These are phyloP conservation scores for Collichthys lucidus DNA, from an alignment of 2,113 vertebrate genomes.

Conservation along the genomic window DNA sequence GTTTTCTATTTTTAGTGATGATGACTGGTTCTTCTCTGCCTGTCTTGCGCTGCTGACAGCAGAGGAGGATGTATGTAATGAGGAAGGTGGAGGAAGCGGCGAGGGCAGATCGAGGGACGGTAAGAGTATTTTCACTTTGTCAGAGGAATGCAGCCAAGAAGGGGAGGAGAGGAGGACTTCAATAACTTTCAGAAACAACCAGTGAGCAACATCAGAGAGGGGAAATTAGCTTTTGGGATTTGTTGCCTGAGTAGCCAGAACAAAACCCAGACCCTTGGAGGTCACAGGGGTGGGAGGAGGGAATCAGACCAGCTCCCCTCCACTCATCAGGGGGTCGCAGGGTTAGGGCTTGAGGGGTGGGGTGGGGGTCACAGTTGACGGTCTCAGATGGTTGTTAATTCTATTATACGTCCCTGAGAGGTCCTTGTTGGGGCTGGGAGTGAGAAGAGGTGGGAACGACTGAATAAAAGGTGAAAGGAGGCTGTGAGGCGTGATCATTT, in stretches of 20 bases:
- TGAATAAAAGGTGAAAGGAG: conserved; percentile 64
- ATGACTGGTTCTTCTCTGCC: conserved; percentile 58
- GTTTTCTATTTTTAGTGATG: conserved; percentile 74
- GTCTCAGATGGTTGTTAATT: conserved; percentile 76
- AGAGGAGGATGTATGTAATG: conserved; percentile 60
- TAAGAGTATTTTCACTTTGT: conserved; percentile 53
- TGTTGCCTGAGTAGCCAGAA: conserved; percentile 73
- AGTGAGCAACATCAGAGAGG: conserved; percentile 70
- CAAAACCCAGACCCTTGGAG: conserved; percentile 69
- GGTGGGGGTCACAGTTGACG: conserved; percentile 61
- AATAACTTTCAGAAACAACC: conserved; percentile 58
- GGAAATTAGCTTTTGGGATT: conserved; percentile 78
- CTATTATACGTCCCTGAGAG: conserved; percentile 76
- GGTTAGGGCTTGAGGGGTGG: conserved; percentile 30
- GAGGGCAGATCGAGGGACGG: conserved; percentile 17
- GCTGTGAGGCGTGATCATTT: conserved; percentile 70
- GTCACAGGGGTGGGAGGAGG: conserved; percentile 60
- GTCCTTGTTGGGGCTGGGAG: conserved; percentile 61
- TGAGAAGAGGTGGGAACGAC: conserved; percentile 36
- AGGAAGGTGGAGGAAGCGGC: conserved; percentile 49
- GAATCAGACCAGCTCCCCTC: conserved; percentile 53
- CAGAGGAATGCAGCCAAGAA: conserved; percentile 52
- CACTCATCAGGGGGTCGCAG: conserved; percentile 65
- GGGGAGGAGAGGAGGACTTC: conserved; percentile 25
- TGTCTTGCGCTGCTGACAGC: conserved; percentile 60